These are phyloP conservation scores for Periphyllus acericola DNA, from an alignment of 2,888 invertebrate genomes.

Conservation along the genomic window DNA sequence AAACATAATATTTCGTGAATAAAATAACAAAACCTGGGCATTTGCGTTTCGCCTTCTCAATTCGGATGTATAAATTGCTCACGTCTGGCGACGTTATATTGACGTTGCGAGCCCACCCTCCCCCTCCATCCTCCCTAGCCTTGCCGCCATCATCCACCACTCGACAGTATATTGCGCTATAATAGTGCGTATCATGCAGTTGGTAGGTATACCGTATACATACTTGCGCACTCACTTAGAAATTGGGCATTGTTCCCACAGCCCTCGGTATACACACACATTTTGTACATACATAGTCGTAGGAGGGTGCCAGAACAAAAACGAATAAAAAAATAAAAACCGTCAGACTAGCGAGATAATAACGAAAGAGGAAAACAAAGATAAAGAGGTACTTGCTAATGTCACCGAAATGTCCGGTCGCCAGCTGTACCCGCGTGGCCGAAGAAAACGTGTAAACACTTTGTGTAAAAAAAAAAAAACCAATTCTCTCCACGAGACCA, in stretches of 20 bases:
- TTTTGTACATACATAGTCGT: too few relatives aligned
- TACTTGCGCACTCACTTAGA: slow-evolving; percentile 48
- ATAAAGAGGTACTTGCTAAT: slow-evolving; percentile 47
- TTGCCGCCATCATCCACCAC: neutral
- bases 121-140: too few relatives aligned
- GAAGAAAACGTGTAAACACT: slow-evolving; percentile 29
- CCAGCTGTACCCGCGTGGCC: slow-evolving; percentile 23
- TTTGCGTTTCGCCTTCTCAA: neutral
- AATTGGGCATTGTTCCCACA: slow-evolving; percentile 54
- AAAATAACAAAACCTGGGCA: neutral
- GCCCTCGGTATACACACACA: neutral
- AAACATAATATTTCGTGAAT: neutral
- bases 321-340: slow-evolving; percentile 26
- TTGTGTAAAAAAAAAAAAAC: neutral
- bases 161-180: neutral
- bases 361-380: slow-evolving; percentile 1
- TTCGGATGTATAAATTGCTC: neutral
- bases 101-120: neutral
- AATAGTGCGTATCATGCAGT: slow-evolving; percentile 27
- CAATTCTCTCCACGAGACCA: neutral
- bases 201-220: neutral
- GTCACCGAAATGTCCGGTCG: slow-evolving; percentile 46
- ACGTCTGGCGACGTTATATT: slow-evolving; percentile 15
- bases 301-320: slow-evolving; percentile 57
- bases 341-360: slow-evolving; percentile 28